These are phyloP conservation scores for Azemiops feae DNA, from an alignment of 2,113 vertebrate genomes.

Conservation along the genomic window DNA sequence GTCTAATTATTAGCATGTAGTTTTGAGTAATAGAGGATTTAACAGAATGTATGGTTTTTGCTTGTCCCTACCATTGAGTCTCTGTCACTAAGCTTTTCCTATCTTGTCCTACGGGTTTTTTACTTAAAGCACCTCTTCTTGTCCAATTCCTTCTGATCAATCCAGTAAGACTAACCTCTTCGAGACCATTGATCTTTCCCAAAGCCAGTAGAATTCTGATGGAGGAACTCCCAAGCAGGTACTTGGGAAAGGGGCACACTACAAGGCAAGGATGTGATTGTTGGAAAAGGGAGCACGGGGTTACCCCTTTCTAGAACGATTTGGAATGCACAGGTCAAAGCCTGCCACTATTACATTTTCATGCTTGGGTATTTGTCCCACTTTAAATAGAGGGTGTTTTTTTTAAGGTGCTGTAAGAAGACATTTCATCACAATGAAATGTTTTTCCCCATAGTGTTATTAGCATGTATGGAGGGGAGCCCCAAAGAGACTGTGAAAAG, in stretches of 20 bases:
- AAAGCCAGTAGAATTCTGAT: not conserved
- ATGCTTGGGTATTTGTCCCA: not conserved
- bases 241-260: conserved; percentile 18
- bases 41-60: not conserved
- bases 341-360: not conserved
- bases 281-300: not conserved
- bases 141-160: not conserved
- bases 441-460: not conserved
- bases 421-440: not conserved
- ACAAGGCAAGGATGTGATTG: not conserved
- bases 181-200: not conserved
- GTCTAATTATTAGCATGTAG: conserved; percentile 1
- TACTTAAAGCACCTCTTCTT: not conserved
- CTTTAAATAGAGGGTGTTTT: not conserved
- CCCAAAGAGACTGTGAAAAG: not conserved
- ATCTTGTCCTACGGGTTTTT: not conserved
- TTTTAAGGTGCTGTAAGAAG: not conserved
- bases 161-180: not conserved
- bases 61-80: conserved; percentile 11
- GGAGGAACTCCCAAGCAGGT: not conserved
- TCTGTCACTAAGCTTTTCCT: not conserved
- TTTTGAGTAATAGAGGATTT: conserved; percentile 25
- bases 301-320: not conserved
- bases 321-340: not conserved
- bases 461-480: not conserved